Evolutionary conservation across 2,888 invertebrate genomes (phyloP).

Genomic region (Bellardia pandia): DNA sequence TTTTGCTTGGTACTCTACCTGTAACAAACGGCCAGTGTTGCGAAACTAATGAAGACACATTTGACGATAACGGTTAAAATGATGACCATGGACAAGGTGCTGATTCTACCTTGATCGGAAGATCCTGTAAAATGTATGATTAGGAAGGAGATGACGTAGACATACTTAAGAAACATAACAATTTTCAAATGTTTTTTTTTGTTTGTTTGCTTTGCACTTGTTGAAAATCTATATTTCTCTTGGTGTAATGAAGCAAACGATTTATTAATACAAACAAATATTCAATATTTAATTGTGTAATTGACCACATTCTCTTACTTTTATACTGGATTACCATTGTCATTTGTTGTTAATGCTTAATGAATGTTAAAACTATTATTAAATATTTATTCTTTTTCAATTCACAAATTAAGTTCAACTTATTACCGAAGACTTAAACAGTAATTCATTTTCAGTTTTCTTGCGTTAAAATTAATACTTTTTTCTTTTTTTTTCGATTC

Average conservation of each 20-base stretch:
- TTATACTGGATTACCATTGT: constrained; percentile 76
- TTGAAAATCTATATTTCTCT: background rate
- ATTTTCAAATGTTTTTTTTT: constrained; percentile 11
- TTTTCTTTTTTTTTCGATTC: background rate
- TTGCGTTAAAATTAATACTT: constrained; percentile 20
- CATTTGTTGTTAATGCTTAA: constrained; percentile 68
- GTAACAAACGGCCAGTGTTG: constrained; percentile 97
- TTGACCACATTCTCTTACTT: constrained; percentile 35
- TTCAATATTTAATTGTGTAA: background rate
- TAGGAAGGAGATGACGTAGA: constrained; percentile 36
- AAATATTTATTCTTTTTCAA: constrained; percentile 16
- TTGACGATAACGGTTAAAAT: constrained; percentile 96
- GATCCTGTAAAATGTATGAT: constrained; percentile 86
- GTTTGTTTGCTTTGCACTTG: background rate
- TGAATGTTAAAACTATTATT: constrained; percentile 19
- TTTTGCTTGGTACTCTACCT: constrained; percentile 88
- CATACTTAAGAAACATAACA: constrained; percentile 28
- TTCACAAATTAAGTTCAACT: constrained; percentile 35
- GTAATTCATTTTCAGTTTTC: constrained; percentile 30
- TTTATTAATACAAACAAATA: no score
- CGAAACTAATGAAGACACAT: constrained; percentile 97
- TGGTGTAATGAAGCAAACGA: no score
- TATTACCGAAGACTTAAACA: constrained; percentile 20
- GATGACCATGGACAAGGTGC: constrained; percentile 95
- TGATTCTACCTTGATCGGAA: constrained; percentile 92